Conservation (phyloP, 2,888 invertebrate species). For the Drosophila meridiana region DNA sequence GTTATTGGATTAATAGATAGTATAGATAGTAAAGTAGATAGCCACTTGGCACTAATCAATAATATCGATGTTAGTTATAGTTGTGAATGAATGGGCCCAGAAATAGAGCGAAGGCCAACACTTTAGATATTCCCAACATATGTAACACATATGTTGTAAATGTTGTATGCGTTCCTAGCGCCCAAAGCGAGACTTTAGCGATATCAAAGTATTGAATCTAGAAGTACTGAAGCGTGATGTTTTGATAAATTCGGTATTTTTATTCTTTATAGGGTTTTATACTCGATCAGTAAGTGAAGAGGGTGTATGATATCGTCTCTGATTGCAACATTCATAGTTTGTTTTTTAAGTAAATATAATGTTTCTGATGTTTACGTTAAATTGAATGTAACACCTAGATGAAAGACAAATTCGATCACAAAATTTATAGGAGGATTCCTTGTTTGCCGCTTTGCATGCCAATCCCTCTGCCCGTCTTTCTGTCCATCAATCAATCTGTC, state of each 20-base stretch:
- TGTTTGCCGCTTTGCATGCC: too few relatives aligned
- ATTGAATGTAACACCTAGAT: too few relatives aligned
- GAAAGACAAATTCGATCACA: too few relatives aligned
- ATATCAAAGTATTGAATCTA: not conserved
- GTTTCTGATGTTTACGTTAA: too few relatives aligned
- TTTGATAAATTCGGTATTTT: not conserved
- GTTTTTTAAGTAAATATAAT: too few relatives aligned
- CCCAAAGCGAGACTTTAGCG: not conserved
- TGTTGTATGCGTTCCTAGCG: not conserved
- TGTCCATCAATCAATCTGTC: not conserved
- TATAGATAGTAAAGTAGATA: constrained; percentile 1
- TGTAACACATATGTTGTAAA: not conserved
- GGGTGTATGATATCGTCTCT: not conserved
- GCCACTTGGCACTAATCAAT: not conserved
- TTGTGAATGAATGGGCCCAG: not conserved
- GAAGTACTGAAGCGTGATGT: not conserved
- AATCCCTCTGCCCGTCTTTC: not conserved
- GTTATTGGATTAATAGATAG: constrained; percentile 8
- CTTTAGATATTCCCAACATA: not conserved
- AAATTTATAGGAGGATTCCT: too few relatives aligned
- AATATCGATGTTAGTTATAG: not conserved
- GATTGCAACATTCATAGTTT: too few relatives aligned
- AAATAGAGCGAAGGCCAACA: not conserved
- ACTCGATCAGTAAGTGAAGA: not conserved
- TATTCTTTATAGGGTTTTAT: not conserved